Conservation (phyloP, 2,888 invertebrate species). For the Sphecodes monilicornis region DNA sequence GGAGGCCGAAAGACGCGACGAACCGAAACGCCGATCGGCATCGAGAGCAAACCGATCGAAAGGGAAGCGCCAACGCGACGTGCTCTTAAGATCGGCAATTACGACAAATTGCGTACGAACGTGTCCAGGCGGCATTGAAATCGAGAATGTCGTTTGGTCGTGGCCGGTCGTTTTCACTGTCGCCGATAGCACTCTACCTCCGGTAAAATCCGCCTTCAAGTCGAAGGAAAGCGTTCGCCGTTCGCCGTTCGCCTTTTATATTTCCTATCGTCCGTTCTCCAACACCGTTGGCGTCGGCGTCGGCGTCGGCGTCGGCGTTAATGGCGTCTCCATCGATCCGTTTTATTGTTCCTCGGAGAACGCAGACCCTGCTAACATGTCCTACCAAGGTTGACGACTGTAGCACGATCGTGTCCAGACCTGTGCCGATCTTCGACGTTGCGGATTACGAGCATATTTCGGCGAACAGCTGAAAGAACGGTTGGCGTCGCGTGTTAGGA, state of each 20-base stretch:
- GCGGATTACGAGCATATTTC: not conserved
- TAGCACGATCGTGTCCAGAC: not conserved
- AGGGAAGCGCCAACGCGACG: constrained; percentile 25
- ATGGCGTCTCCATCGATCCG: constrained; percentile 46
- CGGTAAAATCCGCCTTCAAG: constrained; percentile 21
- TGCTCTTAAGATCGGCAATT: constrained; percentile 46
- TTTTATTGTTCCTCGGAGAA: constrained; percentile 39
- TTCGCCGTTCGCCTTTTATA: not conserved
- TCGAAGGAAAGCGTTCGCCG: constrained; percentile 14
- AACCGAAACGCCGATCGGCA: not conserved
- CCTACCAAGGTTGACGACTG: constrained; percentile 68
- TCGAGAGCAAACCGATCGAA: not conserved
- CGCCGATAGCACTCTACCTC: constrained; percentile 47
- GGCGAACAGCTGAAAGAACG: not conserved
- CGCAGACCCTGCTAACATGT: constrained; percentile 56
- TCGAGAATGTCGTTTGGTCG: constrained; percentile 65
- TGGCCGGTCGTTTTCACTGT: constrained; percentile 60
- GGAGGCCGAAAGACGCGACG: not conserved
- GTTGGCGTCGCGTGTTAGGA: not conserved
- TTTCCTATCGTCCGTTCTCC: not conserved
- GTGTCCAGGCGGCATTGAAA: constrained; percentile 64
- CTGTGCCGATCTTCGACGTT: not conserved
- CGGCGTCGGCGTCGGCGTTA: constrained; percentile 24
- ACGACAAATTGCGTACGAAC: constrained; percentile 56
- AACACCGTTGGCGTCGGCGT: not conserved